phyloP scores from a whole-genome alignment of 2,113 vertebrate genomes.

The Telmatochromis brichardi region DNA sequence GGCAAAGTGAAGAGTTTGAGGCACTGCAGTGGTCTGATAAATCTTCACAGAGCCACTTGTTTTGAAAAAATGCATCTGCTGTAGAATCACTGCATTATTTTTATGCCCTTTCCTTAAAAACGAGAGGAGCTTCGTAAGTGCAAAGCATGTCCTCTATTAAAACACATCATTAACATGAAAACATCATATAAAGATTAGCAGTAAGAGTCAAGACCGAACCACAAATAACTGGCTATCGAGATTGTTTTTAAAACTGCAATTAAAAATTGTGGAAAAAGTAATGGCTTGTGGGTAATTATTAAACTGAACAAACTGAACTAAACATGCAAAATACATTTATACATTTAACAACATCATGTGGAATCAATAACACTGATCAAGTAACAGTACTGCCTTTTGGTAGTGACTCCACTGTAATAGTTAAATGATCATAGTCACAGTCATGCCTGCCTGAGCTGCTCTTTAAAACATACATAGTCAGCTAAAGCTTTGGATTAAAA shows the following conservation, averaged over 20 bases:
- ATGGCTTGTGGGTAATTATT: background rate
- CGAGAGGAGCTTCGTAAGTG: background rate
- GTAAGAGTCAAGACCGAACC: background rate
- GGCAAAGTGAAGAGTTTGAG: conserved; percentile 13
- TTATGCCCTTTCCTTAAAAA: background rate
- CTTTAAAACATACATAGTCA: background rate
- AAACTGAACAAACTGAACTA: background rate
- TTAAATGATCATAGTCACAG: background rate
- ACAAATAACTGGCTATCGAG: background rate
- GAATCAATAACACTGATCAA: background rate
- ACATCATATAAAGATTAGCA: background rate
- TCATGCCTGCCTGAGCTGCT: background rate
- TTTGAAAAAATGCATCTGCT: background rate
- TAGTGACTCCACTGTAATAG: background rate
- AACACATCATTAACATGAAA: background rate
- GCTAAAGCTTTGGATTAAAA: background rate
- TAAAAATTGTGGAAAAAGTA: background rate
- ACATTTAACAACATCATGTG: background rate
- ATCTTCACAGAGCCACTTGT: background rate
- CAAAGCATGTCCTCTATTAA: background rate
- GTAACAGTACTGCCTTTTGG: background rate
- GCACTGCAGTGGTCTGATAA: conserved; percentile 9
- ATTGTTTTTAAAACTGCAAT: background rate
- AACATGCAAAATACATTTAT: background rate
- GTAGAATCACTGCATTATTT: background rate